Evolutionary conservation across 2,113 vertebrate species (phyloP), one percentile per base, ranked within the genome.

Genomic region (Bos taurus): DNA sequence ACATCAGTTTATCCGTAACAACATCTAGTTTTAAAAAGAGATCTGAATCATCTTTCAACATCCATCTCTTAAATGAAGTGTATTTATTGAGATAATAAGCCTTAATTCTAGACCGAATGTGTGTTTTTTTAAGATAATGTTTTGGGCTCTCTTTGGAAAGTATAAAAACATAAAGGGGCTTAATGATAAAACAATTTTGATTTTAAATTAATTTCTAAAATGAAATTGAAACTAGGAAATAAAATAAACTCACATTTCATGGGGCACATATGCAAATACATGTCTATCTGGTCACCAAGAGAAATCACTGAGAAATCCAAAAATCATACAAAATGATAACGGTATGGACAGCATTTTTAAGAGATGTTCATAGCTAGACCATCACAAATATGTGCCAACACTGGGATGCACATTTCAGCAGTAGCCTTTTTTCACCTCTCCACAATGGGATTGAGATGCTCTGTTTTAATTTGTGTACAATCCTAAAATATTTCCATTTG

Each of bases 1-100:
- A 97, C 98, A 97, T 97, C 64, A 87, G 98, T 97, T 98, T 95
- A 81, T 46, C 78, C 54, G 80, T 97, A 40, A 56, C 33, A 80
- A 33, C 50, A 43, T 91, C 25, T 84, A 81, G 62, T 85, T 67
- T 96, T 93, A 90, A 36, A 94, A 94, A 97, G 97, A 50, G 1
- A 4, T 28, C 33, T 60, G 80, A 93, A 94, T 95, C 71, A 98
- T 2, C 88, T 86, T 62, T 23, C 25, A 87, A 88, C 28, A 14
- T 50, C 78, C 67, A 89, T 59, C 40, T 98, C 43, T 77, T 98
- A 25, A 97, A 95, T 95, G 91, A 98, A 95, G 60, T 96, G 28
- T 67, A 93, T 94, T 96, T 96, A 96, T 15, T 48, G 19, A 96
- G 40, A 40, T 85, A 95, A 95, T 95, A 97, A 97, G 88, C 60